Percentiles rank a stretch among this genome's conserved stretches.
phyloP scores from a whole-genome alignment of 64 coral and sea anemone genomes.

The Exaiptasia diaphana region DNA sequence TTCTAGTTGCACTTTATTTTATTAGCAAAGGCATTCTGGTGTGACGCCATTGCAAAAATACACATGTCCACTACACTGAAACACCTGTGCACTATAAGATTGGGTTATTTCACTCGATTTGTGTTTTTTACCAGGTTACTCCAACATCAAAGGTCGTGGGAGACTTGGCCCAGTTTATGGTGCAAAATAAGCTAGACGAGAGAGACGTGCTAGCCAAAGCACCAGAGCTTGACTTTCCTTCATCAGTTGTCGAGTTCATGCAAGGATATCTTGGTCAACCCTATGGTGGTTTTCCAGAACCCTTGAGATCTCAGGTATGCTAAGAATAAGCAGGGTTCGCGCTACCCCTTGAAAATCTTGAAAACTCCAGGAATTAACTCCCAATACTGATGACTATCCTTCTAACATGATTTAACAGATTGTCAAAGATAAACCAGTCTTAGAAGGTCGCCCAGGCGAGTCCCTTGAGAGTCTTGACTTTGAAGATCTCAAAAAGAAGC shows the following conservation, averaged over 20 bases:
- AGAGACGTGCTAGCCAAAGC: conserved; percentile 73
- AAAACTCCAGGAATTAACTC: not conserved
- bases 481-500: conserved; percentile 60
- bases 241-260: conserved; percentile 91
- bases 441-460: conserved; percentile 94
- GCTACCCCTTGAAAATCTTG: not conserved
- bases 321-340: too few species aligned
- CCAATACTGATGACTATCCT: not conserved
- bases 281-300: conserved; percentile 91
- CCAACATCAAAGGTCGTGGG: conserved; percentile 97
- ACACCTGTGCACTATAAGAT: too few species aligned
- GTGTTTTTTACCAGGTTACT: conserved; percentile 66
- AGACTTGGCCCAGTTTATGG: conserved; percentile 97
- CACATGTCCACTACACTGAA: too few species aligned
- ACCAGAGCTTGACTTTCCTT: conserved; percentile 80
- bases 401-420: conserved; percentile 26
- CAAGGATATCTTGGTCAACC: conserved; percentile 94
- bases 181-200: conserved; percentile 92
- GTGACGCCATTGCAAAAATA: too few species aligned
- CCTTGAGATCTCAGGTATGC: conserved; percentile 83
- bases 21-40: too few species aligned
- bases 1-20: too few species aligned
- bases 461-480: conserved; percentile 78
- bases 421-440: conserved; percentile 71
- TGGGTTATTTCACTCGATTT: too few species aligned